A percentile compares a stretch with the other conserved stretches of the same genome.
Evolutionary conservation across 2,113 vertebrate species (phyloP).

Genomic region (Vidua macroura): DNA sequence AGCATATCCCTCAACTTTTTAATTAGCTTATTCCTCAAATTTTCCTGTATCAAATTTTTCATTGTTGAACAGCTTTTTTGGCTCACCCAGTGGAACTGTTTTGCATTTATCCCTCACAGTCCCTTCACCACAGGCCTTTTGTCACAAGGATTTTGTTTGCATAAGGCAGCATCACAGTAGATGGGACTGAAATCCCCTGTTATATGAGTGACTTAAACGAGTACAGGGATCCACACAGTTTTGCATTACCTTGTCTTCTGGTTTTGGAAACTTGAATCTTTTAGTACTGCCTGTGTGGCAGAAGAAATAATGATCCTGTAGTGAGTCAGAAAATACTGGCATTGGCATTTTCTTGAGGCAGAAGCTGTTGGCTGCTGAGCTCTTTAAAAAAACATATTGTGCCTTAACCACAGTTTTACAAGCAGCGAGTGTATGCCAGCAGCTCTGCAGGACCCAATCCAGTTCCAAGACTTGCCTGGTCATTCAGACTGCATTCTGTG

Average conservation of each 20-base stretch:
- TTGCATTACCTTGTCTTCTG: neutral
- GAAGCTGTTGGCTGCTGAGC: neutral
- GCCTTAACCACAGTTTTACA: neutral
- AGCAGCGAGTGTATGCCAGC: neutral
- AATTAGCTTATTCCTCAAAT: neutral
- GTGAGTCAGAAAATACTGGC: neutral
- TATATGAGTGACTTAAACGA: neutral
- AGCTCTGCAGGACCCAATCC: neutral
- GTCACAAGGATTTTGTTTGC: neutral
- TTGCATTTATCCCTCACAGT: neutral
- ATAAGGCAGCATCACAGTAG: neutral
- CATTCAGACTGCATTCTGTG: neutral
- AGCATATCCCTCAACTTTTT: neutral
- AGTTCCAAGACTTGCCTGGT: neutral
- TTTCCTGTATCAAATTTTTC: neutral
- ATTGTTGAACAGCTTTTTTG: neutral
- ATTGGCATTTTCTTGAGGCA: neutral
- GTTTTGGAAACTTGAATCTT: neutral
- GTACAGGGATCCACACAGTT: neutral
- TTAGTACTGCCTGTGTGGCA: neutral
- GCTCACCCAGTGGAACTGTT: accelerated
- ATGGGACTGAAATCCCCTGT: accelerated
- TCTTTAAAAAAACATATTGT: neutral
- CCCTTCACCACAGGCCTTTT: neutral
- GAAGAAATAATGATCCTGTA: neutral